Base-by-base conservation (phyloP, 2,888 invertebrate species). In the Drosophila mimetica region DNA sequence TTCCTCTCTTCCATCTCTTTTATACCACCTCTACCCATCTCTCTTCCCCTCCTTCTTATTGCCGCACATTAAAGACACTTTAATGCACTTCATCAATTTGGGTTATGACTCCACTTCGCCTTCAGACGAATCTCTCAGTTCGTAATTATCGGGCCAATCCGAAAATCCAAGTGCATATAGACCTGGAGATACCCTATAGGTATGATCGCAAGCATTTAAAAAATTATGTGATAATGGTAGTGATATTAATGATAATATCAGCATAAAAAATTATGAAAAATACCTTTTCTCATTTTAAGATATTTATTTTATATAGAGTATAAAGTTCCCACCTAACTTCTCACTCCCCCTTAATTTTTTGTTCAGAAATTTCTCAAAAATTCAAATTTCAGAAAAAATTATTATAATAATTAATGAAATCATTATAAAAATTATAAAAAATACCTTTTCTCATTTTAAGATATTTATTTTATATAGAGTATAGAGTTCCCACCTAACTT, bases 61-160 rank as follows among this genome's bases (percentile, higher is more conserved):
- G 67, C 74, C 77, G 71, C 89, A 79, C 86, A 78, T 86, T 89
- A 81, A 89, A 86, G 79, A 89, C 89, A 88, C 90, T 86, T 90
- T 79, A 89, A 90, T 81, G 76, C 76, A 80, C 75, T 80, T 86
- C 74, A 85, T 80, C 76, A 77, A 77, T 69, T 75, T 66, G 72
- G 71, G 86, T 67, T 79, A 79, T 72, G 82, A 75, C 84, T 64
- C 54, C 75, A 73, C 69, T 71, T 69, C 67, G 70, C 52, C 54
- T 59, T 42, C 54, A 66, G 42, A 60, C 34, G 66, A 46, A 50
- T 65, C 46, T 32, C 32, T 41, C 47, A 44, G 51, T 36, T 51
- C 28, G 66, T 65, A 64, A 64, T 64, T 64, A 64, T 65, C 66
- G 51, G 18, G n/a, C 16, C 18, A 16, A 9, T 7, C 11, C 5